Conservation (phyloP, 2,113 vertebrate species). For the Helogale parvula region DNA sequence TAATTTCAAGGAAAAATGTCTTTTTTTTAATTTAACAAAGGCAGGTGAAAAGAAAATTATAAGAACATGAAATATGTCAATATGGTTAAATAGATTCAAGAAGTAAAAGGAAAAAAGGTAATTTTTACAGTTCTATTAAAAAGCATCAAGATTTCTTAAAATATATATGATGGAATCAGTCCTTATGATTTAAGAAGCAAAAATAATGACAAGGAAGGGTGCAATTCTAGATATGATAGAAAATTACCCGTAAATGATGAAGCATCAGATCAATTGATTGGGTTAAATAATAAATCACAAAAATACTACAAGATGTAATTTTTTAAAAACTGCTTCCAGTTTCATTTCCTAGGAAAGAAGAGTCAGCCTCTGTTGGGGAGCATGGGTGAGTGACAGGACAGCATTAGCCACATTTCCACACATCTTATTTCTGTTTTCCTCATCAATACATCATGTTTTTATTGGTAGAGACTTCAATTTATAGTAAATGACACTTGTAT, state of each 20-base stretch:
- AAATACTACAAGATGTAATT: not conserved
- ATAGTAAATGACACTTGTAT: slow-evolving; percentile 5
- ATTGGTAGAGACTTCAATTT: not conserved
- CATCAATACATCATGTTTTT: not conserved
- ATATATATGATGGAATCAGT: not conserved
- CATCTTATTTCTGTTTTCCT: slow-evolving; percentile 24
- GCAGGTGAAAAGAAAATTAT: not conserved
- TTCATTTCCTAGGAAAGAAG: not conserved
- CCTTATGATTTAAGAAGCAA: slow-evolving; percentile 3
- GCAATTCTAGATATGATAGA: not conserved
- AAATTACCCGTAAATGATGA: not conserved
- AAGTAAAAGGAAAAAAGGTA: not conserved
- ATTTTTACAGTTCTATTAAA: slow-evolving; percentile 30
- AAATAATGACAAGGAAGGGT: not conserved
- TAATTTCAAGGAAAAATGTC: not conserved
- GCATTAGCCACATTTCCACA: not conserved
- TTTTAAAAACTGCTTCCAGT: not conserved
- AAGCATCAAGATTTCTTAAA: slow-evolving; percentile 14
- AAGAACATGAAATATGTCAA: not conserved
- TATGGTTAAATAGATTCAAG: not conserved
- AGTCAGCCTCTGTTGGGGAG: not conserved
- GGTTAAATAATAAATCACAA: not conserved
- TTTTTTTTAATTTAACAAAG: slow-evolving; percentile 10
- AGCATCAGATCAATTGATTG: not conserved
- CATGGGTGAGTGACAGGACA: not conserved